Percentiles rank a stretch among this genome's conserved stretches.
These are phyloP conservation scores for Eumacrocentrus americanus DNA, from an alignment of 2,888 invertebrate species.

Conservation along the genomic window DNA sequence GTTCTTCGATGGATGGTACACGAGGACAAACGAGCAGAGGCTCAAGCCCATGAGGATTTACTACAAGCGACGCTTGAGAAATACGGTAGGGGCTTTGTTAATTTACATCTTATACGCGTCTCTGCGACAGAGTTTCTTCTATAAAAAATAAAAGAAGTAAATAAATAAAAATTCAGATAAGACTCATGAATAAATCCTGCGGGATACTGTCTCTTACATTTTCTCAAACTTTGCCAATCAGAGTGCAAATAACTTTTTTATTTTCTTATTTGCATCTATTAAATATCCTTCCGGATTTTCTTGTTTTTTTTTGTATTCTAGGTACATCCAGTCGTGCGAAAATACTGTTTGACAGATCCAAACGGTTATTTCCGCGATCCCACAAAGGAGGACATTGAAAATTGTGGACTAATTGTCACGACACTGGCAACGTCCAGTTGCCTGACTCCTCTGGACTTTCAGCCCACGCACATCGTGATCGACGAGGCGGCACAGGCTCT, in stretches of 20 bases:
- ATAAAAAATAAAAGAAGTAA: neutral
- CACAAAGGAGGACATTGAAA: constrained; percentile 72
- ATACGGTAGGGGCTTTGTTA: constrained; percentile 72
- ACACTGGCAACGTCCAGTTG: constrained; percentile 81
- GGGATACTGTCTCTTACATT: too few relatives aligned
- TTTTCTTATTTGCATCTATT: neutral
- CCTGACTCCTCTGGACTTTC: constrained; percentile 71
- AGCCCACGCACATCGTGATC: constrained; percentile 80
- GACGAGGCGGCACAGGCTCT: constrained; percentile 89
- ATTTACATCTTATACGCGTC: constrained; percentile 20
- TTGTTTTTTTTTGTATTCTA: constrained; percentile 31
- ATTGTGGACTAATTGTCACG: constrained; percentile 74
- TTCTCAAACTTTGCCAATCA: constrained; percentile 2
- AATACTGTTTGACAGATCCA: constrained; percentile 76
- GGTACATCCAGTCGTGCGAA: constrained; percentile 52
- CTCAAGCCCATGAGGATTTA: constrained; percentile 75
- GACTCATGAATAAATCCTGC: neutral
- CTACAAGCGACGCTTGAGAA: constrained; percentile 79
- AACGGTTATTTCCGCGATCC: constrained; percentile 72
- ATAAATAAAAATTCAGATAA: constrained; percentile 2
- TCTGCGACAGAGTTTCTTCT: neutral
- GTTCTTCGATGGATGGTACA: constrained; percentile 79
- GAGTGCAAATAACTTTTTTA: neutral
- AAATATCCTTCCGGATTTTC: neutral
- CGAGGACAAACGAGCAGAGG: constrained; percentile 70